Evolutionary conservation across 2,888 invertebrate species (phyloP).

Genomic region (Hypomecis punctinalis): DNA sequence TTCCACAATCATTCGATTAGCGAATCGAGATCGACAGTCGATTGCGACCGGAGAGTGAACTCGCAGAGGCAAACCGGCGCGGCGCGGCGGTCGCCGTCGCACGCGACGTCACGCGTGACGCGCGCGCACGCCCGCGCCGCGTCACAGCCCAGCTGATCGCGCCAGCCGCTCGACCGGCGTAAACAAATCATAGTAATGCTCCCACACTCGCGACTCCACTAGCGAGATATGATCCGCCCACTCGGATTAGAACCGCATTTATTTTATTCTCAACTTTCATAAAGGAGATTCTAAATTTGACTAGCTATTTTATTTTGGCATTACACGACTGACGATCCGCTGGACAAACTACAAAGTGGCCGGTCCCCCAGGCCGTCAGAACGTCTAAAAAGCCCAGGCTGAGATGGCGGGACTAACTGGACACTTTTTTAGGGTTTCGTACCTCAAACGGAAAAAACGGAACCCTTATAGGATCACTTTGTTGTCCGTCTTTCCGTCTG

Average conservation of each 20-base stretch:
- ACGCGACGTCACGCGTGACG: constrained; percentile 59
- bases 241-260: constrained; percentile 44
- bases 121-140: constrained; percentile 55
- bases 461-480: too few species aligned
- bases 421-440: too few species aligned
- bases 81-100: constrained; percentile 35
- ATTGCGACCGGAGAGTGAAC: constrained; percentile 32
- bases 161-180: constrained; percentile 64
- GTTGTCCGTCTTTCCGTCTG: too few species aligned
- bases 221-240: constrained; percentile 44
- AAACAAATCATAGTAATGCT: constrained; percentile 82
- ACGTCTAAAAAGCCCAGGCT: too few species aligned
- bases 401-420: too few species aligned
- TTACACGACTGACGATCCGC: too few species aligned
- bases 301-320: too few species aligned
- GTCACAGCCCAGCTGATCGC: constrained; percentile 78
- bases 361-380: too few species aligned
- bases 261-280: constrained; percentile 32
- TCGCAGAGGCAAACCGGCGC: constrained; percentile 15
- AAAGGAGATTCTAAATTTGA: too few species aligned
- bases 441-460: too few species aligned
- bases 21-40: constrained; percentile 43
- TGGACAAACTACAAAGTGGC: too few species aligned
- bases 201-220: constrained; percentile 61
- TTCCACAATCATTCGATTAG: constrained; percentile 21